Percentiles rank a stretch among this genome's conserved stretches.
These are phyloP conservation scores for Haliclona indistincta DNA, from an alignment of 37 sponge, comb jelly and placozoan species.

Conservation along the genomic window DNA sequence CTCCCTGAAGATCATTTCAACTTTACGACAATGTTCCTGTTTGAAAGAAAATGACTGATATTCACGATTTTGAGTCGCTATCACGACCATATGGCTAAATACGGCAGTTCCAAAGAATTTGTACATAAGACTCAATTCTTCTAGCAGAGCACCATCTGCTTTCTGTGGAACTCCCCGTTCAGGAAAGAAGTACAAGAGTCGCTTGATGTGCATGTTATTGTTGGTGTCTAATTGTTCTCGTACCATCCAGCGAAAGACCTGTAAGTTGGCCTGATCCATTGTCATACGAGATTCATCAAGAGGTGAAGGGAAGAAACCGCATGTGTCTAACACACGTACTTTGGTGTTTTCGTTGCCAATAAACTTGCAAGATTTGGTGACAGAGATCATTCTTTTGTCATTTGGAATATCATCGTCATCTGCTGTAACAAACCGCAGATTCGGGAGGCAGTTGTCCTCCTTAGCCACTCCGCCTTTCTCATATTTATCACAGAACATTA, in stretches of 20 bases:
- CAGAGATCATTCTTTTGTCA: not conserved
- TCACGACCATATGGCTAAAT: conserved; percentile 3
- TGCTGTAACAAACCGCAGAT: no score
- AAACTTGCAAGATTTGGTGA: not conserved
- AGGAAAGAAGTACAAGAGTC: not conserved
- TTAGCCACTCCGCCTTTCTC: no score
- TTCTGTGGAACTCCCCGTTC: not conserved
- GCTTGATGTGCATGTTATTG: not conserved
- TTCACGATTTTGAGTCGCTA: not conserved
- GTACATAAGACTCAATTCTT: conserved; percentile 1
- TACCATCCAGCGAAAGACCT: not conserved
- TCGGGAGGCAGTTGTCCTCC: no score
- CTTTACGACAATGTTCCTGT: not conserved
- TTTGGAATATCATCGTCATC: no score
- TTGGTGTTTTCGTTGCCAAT: not conserved
- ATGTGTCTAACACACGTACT: not conserved
- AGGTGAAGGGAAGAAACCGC: not conserved
- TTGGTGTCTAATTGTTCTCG: not conserved
- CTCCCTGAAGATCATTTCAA: not conserved
- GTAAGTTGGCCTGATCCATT: not conserved
- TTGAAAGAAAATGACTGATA: not conserved
- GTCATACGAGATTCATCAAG: not conserved
- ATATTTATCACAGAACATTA: no score
- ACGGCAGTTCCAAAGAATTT: not conserved
- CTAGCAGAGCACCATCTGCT: not conserved